These are phyloP conservation scores for Troides helena DNA, from an alignment of 2,888 invertebrate genomes.

Conservation along the genomic window DNA sequence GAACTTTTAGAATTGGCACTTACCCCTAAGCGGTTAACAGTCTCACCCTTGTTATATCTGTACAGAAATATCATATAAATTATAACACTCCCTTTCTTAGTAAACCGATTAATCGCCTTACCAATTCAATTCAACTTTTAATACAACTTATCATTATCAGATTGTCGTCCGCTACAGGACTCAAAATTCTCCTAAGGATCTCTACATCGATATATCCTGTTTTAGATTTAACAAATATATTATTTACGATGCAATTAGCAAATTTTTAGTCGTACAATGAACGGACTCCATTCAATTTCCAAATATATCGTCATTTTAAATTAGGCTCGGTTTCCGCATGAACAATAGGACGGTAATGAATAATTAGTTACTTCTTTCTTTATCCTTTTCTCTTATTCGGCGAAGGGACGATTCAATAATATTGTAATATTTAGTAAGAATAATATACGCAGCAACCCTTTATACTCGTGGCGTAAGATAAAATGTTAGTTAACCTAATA, in stretches of 20 bases:
- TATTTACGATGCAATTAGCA: neutral
- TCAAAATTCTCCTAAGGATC: neutral
- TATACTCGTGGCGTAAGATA: no score
- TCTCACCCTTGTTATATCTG: slow-evolving; percentile 11
- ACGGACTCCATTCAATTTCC: neutral
- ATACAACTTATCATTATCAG: neutral
- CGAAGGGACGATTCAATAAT: no score
- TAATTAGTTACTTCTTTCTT: no score
- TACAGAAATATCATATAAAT: slow-evolving; percentile 10
- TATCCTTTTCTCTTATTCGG: no score
- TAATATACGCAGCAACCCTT: no score
- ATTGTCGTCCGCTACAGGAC: neutral
- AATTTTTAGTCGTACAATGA: neutral
- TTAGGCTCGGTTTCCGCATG: neutral
- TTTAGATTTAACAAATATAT: neutral
- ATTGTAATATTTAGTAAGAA: no score
- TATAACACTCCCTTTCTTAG: neutral
- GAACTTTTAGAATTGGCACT: slow-evolving; percentile 27
- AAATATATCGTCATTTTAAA: neutral
- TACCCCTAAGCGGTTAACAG: slow-evolving; percentile 25
- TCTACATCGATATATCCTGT: neutral
- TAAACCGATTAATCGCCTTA: neutral
- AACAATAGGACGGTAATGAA: neutral
- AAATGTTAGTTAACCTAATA: no score
- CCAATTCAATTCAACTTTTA: neutral